Conservation (phyloP, 2,888 invertebrate species). For the Brachyptera risi region DNA sequence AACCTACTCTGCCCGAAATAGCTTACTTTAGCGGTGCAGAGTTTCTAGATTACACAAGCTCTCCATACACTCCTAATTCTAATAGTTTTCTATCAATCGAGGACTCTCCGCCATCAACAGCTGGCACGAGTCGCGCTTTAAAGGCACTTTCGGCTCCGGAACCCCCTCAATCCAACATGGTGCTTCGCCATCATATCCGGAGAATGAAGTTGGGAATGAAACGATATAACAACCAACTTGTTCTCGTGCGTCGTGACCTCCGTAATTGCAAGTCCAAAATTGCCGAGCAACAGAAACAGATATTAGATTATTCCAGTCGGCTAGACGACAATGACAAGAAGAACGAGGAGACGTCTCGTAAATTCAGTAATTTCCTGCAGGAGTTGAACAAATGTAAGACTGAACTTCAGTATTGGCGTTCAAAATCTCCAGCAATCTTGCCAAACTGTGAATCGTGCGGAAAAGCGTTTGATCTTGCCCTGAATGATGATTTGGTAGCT, state of each 20-base stretch:
- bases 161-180: slow-evolving; percentile 75
- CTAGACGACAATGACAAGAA: slow-evolving; percentile 87
- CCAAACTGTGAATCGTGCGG: slow-evolving; percentile 74
- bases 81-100: neutral
- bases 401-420: slow-evolving; percentile 86
- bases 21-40: slow-evolving; percentile 77
- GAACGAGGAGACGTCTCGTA: slow-evolving; percentile 83
- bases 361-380: slow-evolving; percentile 77
- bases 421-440: slow-evolving; percentile 74
- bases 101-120: neutral
- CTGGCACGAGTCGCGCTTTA: neutral
- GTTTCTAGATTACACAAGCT: slow-evolving; percentile 66
- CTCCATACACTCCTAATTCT: neutral
- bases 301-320: slow-evolving; percentile 75
- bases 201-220: slow-evolving; percentile 89
- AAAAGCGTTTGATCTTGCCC: slow-evolving; percentile 52
- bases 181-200: slow-evolving; percentile 77
- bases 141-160: slow-evolving; percentile 1
- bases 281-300: slow-evolving; percentile 79
- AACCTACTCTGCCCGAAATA: slow-evolving; percentile 82
- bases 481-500: slow-evolving; percentile 57
- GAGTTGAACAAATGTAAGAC: slow-evolving; percentile 90
- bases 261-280: slow-evolving; percentile 78
- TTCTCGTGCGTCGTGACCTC: slow-evolving; percentile 72
- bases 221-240: slow-evolving; percentile 77